phyloP scores from a whole-genome alignment of 35 echinoderm and acorn worm genomes.

The Hemicentrotus pulcherrimus region DNA sequence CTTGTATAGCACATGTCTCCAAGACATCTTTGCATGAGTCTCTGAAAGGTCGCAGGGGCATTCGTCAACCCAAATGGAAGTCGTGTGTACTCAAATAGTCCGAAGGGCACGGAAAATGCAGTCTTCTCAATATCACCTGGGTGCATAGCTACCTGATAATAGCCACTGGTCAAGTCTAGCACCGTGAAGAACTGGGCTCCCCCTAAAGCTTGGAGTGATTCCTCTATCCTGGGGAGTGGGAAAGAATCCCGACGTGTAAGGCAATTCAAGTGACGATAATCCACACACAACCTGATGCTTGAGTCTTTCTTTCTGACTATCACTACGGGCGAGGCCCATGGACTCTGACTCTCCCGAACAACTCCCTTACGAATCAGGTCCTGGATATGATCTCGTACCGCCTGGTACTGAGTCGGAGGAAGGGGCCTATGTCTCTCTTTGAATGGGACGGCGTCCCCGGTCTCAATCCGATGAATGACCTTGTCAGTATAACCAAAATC shows the following conservation, averaged over 20 bases:
- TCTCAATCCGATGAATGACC: too few species aligned
- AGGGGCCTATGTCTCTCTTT: too few species aligned
- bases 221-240: conserved; percentile 53
- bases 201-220: conserved; percentile 69
- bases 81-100: conserved; percentile 65
- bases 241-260: conserved; percentile 25
- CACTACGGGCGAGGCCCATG: conserved; percentile 55
- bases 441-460: background rate
- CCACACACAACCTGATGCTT: conserved; percentile 64
- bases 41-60: conserved; percentile 70
- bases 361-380: background rate
- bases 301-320: conserved; percentile 62
- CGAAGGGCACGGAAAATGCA: conserved; percentile 65
- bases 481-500: too few species aligned
- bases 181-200: conserved; percentile 34
- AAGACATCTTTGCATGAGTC: background rate
- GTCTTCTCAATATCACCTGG: conserved; percentile 64
- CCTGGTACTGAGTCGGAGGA: background rate
- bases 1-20: conserved; percentile 42
- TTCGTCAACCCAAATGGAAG: conserved; percentile 68
- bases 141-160: conserved; percentile 76
- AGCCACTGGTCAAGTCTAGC: conserved; percentile 76
- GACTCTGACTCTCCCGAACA: conserved; percentile 48
- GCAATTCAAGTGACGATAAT: too few species aligned
- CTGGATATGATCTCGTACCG: background rate